A percentile compares a stretch with the other conserved stretches of the same genome.
These are phyloP conservation scores for Epizoanthus stellaris DNA, from an alignment of 92 coral and sea anemone species.

Conservation along the genomic window DNA sequence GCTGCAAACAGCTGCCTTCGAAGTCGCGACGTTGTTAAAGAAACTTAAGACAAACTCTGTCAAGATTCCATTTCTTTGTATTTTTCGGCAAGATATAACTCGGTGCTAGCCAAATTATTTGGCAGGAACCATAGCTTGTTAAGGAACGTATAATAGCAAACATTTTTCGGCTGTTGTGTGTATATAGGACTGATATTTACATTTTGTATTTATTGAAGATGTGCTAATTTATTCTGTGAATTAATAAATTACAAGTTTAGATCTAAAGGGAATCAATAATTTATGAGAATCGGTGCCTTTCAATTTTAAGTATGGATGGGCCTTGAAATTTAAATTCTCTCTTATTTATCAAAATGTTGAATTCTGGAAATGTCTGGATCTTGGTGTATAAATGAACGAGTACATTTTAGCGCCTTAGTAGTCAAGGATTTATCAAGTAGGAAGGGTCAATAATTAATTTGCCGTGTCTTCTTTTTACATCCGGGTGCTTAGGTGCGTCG, in stretches of 20 bases:
- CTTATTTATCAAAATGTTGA: background rate
- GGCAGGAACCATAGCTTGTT: constrained; percentile 10
- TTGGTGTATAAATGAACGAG: background rate
- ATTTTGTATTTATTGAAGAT: constrained; percentile 79
- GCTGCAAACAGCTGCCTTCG: constrained; percentile 22
- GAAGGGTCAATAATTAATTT: constrained; percentile 66
- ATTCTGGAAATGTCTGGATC: background rate
- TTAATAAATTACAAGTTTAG: constrained; percentile 98
- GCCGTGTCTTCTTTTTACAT: constrained; percentile 65
- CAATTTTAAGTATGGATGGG: constrained; percentile 63
- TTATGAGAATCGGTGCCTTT: constrained; percentile 88
- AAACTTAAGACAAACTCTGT: background rate
- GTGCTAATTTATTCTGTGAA: constrained; percentile 95
- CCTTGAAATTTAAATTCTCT: constrained; percentile 46
- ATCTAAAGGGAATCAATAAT: constrained; percentile 88
- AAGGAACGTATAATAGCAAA: constrained; percentile 37
- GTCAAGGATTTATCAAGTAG: background rate
- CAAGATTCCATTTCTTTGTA: background rate
- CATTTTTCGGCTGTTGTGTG: constrained; percentile 56
- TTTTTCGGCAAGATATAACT: background rate
- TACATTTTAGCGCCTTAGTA: constrained; percentile 4
- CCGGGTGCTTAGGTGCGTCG: constrained; percentile 85
- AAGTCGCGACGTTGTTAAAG: constrained; percentile 14
- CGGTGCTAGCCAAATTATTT: background rate
- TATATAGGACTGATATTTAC: constrained; percentile 80